Conservation (phyloP, 2,888 invertebrate species). For the Phyllotreta striolata region DNA sequence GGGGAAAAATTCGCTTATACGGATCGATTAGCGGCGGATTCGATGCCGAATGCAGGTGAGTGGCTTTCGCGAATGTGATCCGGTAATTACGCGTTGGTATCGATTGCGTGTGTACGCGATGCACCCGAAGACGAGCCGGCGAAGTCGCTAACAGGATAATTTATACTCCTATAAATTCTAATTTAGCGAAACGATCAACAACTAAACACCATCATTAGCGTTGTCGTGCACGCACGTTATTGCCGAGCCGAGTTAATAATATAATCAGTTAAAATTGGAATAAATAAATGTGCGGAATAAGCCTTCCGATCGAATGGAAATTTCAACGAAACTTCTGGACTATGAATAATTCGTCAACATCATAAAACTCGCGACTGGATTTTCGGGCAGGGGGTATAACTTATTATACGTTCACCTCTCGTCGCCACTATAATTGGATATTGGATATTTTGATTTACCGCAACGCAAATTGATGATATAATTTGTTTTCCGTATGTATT, state of each 20-base stretch:
- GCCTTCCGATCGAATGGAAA: slow-evolving; percentile 26
- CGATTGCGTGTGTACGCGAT: no score
- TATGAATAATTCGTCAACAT: slow-evolving; percentile 29
- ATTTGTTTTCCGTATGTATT: slow-evolving; percentile 40
- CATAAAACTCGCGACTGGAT: slow-evolving; percentile 22
- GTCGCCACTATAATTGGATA: slow-evolving; percentile 31
- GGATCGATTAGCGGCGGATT: background rate
- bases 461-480: slow-evolving; percentile 38
- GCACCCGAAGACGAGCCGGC: no score
- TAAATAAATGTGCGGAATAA: slow-evolving; percentile 30
- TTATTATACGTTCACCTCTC: slow-evolving; percentile 33
- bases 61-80: no score
- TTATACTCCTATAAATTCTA: no score
- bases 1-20: background rate
- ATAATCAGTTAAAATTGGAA: background rate
- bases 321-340: slow-evolving; percentile 30
- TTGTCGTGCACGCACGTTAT: no score
- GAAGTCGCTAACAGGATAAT: no score
- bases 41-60: background rate
- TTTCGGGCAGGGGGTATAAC: slow-evolving; percentile 23
- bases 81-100: no score
- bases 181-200: no score
- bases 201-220: no score
- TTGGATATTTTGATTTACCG: slow-evolving; percentile 36
- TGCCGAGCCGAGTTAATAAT: no score